Conservation (phyloP, 2,113 vertebrate species). For the Scophthalmus maximus region DNA sequence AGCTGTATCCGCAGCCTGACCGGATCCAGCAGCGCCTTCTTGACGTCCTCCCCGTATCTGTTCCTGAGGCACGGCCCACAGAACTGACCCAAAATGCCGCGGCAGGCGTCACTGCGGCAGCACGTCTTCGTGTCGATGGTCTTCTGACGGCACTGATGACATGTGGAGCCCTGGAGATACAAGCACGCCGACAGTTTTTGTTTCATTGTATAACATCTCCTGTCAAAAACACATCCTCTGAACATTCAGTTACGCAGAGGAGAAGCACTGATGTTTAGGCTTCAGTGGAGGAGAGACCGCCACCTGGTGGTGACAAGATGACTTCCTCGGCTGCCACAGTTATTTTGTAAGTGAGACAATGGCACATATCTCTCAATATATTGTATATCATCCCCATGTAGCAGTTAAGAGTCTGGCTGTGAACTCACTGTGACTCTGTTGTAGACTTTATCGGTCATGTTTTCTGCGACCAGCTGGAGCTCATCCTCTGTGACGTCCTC, state of each 20-base stretch:
- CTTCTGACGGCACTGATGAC: constrained; percentile 87
- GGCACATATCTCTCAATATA: no score
- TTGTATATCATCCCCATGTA: no score
- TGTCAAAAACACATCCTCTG: background rate
- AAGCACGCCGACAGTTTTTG: background rate
- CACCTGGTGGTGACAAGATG: background rate
- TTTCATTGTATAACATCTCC: background rate
- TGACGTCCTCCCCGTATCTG: constrained; percentile 84
- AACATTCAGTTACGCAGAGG: background rate
- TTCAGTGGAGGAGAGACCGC: background rate
- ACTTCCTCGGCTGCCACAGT: no score
- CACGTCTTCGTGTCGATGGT: constrained; percentile 84
- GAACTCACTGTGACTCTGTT: constrained; percentile 74
- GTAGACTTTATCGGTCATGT: constrained; percentile 81
- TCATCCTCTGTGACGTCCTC: constrained; percentile 82
- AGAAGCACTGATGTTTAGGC: background rate
- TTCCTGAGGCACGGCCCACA: constrained; percentile 85
- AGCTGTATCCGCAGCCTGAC: constrained; percentile 60
- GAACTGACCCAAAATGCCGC: constrained; percentile 83
- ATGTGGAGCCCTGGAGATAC: constrained; percentile 80
- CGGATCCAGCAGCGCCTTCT: constrained; percentile 80
- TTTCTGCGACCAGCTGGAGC: constrained; percentile 77
- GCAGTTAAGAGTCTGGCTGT: background rate
- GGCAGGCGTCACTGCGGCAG: constrained; percentile 80
- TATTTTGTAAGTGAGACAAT: no score